Evolutionary conservation across 2,113 vertebrate species (phyloP).

Genomic region (Tragelaphus imberbis): DNA sequence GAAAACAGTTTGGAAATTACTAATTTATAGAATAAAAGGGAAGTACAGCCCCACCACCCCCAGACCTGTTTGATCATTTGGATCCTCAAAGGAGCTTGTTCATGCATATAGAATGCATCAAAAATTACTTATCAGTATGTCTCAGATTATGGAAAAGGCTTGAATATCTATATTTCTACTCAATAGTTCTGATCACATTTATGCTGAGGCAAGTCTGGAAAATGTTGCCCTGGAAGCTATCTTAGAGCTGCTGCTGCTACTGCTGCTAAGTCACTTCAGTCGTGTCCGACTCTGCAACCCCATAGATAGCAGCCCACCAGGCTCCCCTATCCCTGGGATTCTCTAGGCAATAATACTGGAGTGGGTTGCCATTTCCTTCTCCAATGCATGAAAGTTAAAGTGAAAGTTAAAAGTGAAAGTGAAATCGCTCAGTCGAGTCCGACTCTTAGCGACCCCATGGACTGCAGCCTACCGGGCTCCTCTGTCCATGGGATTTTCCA

Average conservation of each 20-base stretch:
- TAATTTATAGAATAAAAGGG: not conserved
- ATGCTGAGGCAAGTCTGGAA: not conserved
- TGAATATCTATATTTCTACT: not conserved
- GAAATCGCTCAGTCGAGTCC: too few species aligned
- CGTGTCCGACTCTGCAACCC: too few species aligned
- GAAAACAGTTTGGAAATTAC: not conserved
- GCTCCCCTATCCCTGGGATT: too few species aligned
- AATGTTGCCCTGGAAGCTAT: not conserved
- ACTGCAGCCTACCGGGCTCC: too few species aligned
- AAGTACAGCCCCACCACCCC: fast-evolving
- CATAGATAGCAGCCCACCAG: too few species aligned
- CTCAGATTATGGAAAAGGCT: not conserved
- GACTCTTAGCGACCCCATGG: too few species aligned
- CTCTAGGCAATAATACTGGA: too few species aligned
- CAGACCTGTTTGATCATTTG: not conserved
- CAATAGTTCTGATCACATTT: not conserved
- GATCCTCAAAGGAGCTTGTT: not conserved
- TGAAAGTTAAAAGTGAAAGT: too few species aligned
- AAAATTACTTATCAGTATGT: not conserved
- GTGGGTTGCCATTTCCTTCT: too few species aligned
- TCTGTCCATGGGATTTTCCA: too few species aligned
- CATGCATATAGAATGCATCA: not conserved
- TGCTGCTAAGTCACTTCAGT: too few species aligned
- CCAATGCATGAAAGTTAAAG: too few species aligned
- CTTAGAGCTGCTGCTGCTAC: not conserved